Conservation (phyloP, 2,888 invertebrate genomes). For the Patella depressa region DNA sequence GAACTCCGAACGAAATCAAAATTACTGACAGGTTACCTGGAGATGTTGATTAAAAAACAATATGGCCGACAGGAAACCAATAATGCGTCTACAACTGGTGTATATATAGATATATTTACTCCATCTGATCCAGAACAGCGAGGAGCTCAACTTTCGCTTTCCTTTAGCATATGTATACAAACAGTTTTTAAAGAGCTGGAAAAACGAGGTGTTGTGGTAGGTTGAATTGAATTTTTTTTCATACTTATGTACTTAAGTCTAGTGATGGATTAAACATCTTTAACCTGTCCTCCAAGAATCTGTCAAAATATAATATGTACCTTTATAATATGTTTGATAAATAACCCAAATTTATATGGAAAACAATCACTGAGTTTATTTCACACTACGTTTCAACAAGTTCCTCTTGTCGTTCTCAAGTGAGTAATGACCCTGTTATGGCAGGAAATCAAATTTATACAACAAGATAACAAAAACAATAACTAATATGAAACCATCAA, state of each 20-base stretch:
- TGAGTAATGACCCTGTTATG: too few relatives aligned
- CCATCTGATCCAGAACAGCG: conserved; percentile 73
- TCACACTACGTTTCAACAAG: too few relatives aligned
- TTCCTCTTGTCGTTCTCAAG: too few relatives aligned
- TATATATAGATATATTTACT: conserved; percentile 72
- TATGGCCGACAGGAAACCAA: conserved; percentile 47
- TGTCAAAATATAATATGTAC: neutral
- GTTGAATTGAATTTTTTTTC: conserved; percentile 37
- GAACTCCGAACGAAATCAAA: conserved; percentile 72
- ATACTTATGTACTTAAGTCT: too few relatives aligned
- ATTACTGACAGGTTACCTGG: conserved; percentile 75
- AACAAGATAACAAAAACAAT: too few relatives aligned
- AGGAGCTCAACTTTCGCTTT: conserved; percentile 75
- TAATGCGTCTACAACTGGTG: conserved; percentile 20
- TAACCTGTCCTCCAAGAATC: neutral
- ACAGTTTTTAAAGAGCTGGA: conserved; percentile 72
- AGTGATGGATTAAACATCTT: too few relatives aligned
- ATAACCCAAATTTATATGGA: too few relatives aligned
- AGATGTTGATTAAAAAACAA: conserved; percentile 69
- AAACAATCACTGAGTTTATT: too few relatives aligned
- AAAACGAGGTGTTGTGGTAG: conserved; percentile 74
- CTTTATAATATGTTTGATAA: too few relatives aligned
- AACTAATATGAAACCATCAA: too few relatives aligned
- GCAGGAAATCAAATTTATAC: too few relatives aligned
- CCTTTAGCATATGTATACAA: conserved; percentile 71